Evolutionary conservation across 2,113 vertebrate genomes (phyloP), one percentile per base, ranked within the genome.

Genomic region (Pelecanus crispus): DNA sequence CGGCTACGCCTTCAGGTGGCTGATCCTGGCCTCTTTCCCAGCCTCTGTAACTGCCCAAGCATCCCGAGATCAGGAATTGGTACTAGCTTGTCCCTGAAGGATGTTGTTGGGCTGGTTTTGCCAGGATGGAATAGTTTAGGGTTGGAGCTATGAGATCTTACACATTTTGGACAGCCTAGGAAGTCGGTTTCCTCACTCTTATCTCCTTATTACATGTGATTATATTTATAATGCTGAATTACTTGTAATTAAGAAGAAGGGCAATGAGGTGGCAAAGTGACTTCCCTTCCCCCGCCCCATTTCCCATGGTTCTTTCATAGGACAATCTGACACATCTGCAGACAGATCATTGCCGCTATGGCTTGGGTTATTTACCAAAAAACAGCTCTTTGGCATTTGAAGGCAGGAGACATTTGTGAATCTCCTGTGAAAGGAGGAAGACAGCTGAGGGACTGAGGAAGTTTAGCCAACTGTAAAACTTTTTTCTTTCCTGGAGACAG

Each of bases 91-190:
- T 7, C 10, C 49, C 73, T n/a, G 53, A 63, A 77, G 62, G 68
- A 44, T 2, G 1, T 7, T 73, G 5, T 49, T 34, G 32, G 50
- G 29, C 34, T 6, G 0, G 2, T 61, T 81, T 36, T 34, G 6
- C 8, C 50, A 62, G 32, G n/a, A 52, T 2, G 21, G 32, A 52
- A 62, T n/a, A 74, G 49, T 55, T 34, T n/a, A 61, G 6, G 20
- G 20, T 36, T 67, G 59, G 12, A 47, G 13, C 40, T 50, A 13
- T 3, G n/a, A 72, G 34, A 12, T 24, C 25, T 42, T 73, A 40
- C 32, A 21, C 7, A 5, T 55, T 63, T 86, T 58, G 36, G 11
- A 21, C 28, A 84, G 15, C 21, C n/a, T 34, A 32, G 36, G 65
- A 50, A 50, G 13, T 5, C 78, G 40, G 1, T 77, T 56, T 53